These are phyloP conservation scores for Charadrius vociferus DNA, from an alignment of 2,113 vertebrate species.

Conservation along the genomic window DNA sequence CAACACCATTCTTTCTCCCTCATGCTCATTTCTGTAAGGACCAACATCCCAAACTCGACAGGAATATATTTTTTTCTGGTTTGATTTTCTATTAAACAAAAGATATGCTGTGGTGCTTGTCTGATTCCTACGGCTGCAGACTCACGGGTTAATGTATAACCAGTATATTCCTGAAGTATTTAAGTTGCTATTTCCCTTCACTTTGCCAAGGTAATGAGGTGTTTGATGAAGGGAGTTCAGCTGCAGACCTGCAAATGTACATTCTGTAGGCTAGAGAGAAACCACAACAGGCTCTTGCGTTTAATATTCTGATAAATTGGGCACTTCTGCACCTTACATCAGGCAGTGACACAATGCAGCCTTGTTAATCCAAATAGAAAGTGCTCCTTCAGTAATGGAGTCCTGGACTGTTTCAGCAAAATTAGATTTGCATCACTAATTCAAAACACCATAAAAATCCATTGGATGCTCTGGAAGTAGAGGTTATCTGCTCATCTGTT, in stretches of 20 bases:
- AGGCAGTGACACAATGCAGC: constrained; percentile 37
- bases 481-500: constrained; percentile 8
- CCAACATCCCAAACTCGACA: not conserved
- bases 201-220: constrained; percentile 59
- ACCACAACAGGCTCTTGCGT: not conserved
- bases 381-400: not conserved
- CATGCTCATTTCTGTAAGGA: not conserved
- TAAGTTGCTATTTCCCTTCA: constrained; percentile 47
- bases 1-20: not conserved
- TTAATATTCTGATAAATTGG: constrained; percentile 44
- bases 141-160: constrained; percentile 26
- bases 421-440: constrained; percentile 43
- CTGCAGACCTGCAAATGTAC: constrained; percentile 21
- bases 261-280: constrained; percentile 28
- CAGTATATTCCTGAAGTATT: constrained; percentile 34
- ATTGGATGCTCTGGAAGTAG: not conserved
- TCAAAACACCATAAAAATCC: constrained; percentile 19
- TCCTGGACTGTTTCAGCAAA: constrained; percentile 3
- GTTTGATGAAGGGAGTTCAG: constrained; percentile 59
- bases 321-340: constrained; percentile 36
- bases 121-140: not conserved
- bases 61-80: not conserved
- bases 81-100: constrained; percentile 29
- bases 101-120: not conserved
- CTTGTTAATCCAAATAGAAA: constrained; percentile 40